Evolutionary conservation across 53 echinoderm and acorn worm genomes (phyloP).

Genomic region (Stichopus horrens): DNA sequence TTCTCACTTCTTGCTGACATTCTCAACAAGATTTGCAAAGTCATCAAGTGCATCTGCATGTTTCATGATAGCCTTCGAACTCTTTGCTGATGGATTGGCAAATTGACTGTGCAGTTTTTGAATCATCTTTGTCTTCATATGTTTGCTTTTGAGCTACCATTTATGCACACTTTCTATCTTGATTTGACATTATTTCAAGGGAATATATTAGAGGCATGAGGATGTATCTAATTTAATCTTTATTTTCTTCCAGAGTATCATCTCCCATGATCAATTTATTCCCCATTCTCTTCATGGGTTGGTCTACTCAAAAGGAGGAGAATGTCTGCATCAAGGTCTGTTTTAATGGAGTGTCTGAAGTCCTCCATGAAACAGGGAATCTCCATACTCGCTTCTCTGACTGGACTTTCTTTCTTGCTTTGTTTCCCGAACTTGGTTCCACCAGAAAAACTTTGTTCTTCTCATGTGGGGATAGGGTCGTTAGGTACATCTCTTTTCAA

Average conservation of each 20-base stretch:
- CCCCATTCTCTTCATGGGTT: constrained; percentile 52
- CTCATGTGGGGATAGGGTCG: constrained; percentile 41
- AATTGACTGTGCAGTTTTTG: constrained; percentile 45
- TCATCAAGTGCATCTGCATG: constrained; percentile 42
- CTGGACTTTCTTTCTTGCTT: constrained; percentile 38
- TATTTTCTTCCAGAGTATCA: constrained; percentile 49
- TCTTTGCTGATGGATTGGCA: constrained; percentile 47
- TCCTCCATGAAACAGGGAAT: constrained; percentile 22
- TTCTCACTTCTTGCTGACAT: constrained; percentile 48
- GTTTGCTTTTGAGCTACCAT: constrained; percentile 40
- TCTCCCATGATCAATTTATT: constrained; percentile 49
- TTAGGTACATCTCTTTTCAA: constrained; percentile 48
- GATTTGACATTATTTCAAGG: constrained; percentile 49
- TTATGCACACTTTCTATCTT: constrained; percentile 39
- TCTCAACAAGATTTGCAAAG: constrained; percentile 13
- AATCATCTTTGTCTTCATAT: constrained; percentile 46
- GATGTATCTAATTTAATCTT: no score
- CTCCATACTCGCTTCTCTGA: constrained; percentile 46
- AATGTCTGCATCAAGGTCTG: constrained; percentile 51
- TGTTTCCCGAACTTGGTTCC: constrained; percentile 53
- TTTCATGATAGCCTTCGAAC: constrained; percentile 43
- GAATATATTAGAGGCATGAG: constrained; percentile 49
- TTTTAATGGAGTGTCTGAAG: no score
- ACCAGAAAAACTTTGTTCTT: constrained; percentile 37
- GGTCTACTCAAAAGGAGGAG: constrained; percentile 52